A percentile compares a stretch with the other conserved stretches of the same genome.
Conservation (phyloP, 1,140 invertebrate species). For the Lucilia sericata region DNA sequence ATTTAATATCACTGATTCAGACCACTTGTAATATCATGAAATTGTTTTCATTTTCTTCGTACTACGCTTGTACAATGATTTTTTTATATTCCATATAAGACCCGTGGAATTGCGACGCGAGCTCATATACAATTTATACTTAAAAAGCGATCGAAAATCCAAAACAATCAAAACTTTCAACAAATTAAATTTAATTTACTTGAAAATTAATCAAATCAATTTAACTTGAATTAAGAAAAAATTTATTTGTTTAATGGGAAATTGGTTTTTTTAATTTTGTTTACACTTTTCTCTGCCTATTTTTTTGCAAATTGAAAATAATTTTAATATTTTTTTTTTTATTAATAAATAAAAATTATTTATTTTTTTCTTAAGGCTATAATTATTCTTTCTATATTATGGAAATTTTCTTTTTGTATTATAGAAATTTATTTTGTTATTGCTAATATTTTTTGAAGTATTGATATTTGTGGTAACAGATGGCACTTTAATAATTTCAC, state of each 20-base stretch:
- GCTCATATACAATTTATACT: constrained; percentile 47
- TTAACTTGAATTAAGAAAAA: not conserved
- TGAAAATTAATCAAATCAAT: not conserved
- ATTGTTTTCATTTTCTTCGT: constrained; percentile 67
- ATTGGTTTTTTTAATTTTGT: too few species aligned
- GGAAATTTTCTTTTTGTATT: not conserved
- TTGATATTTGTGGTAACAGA: constrained; percentile 35
- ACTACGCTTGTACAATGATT: constrained; percentile 66
- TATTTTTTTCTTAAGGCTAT: not conserved
- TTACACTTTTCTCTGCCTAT: constrained; percentile 34
- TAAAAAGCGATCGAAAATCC: not conserved
- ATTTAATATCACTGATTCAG: constrained; percentile 68
- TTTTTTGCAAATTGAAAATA: not conserved
- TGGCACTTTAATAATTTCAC: constrained; percentile 32
- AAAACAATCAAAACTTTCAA: not conserved
- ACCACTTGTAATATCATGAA: constrained; percentile 69
- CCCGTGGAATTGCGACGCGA: constrained; percentile 49
- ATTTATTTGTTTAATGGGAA: too few species aligned
- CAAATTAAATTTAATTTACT: not conserved
- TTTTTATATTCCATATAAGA: constrained; percentile 65
- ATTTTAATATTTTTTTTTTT: not conserved
- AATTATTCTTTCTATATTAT: not conserved
- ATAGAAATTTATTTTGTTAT: not conserved
- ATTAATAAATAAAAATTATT: not conserved
- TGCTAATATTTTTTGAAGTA: not conserved